phyloP scores from a whole-genome alignment of 2,888 invertebrate species.

The Unio pictorum region DNA sequence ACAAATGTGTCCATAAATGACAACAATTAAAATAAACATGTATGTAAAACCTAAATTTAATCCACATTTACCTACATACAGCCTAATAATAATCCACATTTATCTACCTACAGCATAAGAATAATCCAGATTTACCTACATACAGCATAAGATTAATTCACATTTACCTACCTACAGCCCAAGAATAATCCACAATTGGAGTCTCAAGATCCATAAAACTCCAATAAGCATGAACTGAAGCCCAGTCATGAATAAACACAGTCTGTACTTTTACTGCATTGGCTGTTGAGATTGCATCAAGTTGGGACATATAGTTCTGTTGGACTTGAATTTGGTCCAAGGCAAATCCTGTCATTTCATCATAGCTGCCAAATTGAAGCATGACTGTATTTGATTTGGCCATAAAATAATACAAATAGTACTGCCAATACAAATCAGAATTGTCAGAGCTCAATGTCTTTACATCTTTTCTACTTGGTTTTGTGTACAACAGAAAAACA shows the following conservation, averaged over 20 bases:
- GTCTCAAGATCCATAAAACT: constrained; percentile 19
- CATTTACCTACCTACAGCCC: constrained; percentile 23
- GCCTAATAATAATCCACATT: too few species aligned
- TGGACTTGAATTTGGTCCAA: constrained; percentile 17
- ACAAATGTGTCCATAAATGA: too few species aligned
- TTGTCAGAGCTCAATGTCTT: too few species aligned
- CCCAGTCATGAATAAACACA: constrained; percentile 26
- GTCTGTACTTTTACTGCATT: constrained; percentile 16
- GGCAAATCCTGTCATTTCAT: constrained; percentile 8
- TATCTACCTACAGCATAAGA: too few species aligned
- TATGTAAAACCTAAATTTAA: too few species aligned
- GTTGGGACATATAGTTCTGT: background rate
- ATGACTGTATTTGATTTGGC: background rate
- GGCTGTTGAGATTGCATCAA: background rate
- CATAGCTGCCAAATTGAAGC: constrained; percentile 11
- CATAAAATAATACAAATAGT: constrained; percentile 20
- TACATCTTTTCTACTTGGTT: constrained; percentile 4
- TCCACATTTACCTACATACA: too few species aligned
- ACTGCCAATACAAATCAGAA: constrained; percentile 15
- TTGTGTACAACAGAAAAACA: constrained; percentile 20
- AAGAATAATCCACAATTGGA: constrained; percentile 20
- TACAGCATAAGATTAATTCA: too few species aligned
- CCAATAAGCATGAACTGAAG: constrained; percentile 28
- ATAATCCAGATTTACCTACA: too few species aligned
- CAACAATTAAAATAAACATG: too few species aligned